These are phyloP conservation scores for Dyspetes luteomarginatus DNA, from an alignment of 2,888 invertebrate genomes.

Conservation along the genomic window DNA sequence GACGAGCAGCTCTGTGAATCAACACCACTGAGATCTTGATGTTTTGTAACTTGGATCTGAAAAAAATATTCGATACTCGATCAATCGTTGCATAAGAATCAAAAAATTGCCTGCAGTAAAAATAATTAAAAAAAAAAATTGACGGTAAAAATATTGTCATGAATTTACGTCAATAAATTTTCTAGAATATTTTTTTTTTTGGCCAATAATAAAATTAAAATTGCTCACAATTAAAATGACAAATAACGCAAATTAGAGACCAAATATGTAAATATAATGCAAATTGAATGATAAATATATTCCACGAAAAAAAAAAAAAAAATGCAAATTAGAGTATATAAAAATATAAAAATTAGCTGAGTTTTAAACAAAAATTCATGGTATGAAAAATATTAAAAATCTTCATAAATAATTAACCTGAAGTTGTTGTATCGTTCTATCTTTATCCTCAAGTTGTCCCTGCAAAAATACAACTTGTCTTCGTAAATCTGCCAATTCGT, in stretches of 20 bases:
- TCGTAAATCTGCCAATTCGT: conserved; percentile 91
- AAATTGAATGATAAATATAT: too few relatives aligned
- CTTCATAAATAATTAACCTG: conserved; percentile 83
- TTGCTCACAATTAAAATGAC: too few relatives aligned
- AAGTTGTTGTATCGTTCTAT: conserved; percentile 91
- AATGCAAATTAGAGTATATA: background rate
- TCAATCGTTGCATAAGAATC: background rate
- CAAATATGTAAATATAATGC: too few relatives aligned
- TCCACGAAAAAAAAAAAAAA: too few relatives aligned
- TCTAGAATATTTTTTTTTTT: too few relatives aligned
- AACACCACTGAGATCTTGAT: conserved; percentile 75
- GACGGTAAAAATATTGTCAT: too few relatives aligned
- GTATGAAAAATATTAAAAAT: background rate
- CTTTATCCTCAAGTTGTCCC: conserved; percentile 94
- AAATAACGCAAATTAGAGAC: too few relatives aligned
- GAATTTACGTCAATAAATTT: too few relatives aligned
- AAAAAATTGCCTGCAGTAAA: background rate
- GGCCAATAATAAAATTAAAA: too few relatives aligned
- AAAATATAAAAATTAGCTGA: background rate
- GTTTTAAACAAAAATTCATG: background rate
- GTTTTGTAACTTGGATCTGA: conserved; percentile 80
- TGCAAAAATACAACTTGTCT: conserved; percentile 93
- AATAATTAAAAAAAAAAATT: too few relatives aligned
- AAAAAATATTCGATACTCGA: background rate
- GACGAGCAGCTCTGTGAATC: conserved; percentile 75